phyloP scores from a whole-genome alignment of 2,888 invertebrate genomes.

The Macrosiphum euphorbiae region DNA sequence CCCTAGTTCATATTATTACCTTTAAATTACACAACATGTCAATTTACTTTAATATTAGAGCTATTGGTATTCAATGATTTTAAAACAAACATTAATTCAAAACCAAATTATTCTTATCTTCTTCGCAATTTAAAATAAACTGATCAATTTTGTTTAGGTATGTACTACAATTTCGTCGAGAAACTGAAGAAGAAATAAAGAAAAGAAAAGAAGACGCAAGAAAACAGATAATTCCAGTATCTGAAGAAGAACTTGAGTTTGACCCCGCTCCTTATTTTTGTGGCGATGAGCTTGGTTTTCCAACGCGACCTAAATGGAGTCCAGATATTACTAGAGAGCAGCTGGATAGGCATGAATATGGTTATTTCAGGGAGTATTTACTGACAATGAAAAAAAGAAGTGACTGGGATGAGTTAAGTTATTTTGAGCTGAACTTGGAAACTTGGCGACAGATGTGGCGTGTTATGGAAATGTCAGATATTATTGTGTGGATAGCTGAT shows the following conservation, averaged over 20 bases:
- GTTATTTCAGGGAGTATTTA: slow-evolving; percentile 75
- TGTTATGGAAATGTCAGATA: slow-evolving; percentile 93
- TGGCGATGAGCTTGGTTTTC: slow-evolving; percentile 80
- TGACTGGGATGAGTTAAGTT: slow-evolving; percentile 79
- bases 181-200: slow-evolving; percentile 81
- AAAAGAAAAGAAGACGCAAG: slow-evolving; percentile 79
- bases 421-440: slow-evolving; percentile 94
- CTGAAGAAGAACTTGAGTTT: slow-evolving; percentile 79
- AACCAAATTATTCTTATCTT: neutral
- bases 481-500: slow-evolving; percentile 89
- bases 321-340: slow-evolving; percentile 80
- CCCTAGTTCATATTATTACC: neutral
- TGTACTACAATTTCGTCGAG: slow-evolving; percentile 86
- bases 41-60: neutral
- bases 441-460: slow-evolving; percentile 98
- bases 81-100: neutral
- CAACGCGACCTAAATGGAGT: slow-evolving; percentile 88
- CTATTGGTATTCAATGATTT: neutral
- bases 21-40: neutral
- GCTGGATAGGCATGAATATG: slow-evolving; percentile 80
- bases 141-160: slow-evolving; percentile 72
- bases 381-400: slow-evolving; percentile 77
- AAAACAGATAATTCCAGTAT: slow-evolving; percentile 73
- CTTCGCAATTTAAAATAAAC: neutral
- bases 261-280: slow-evolving; percentile 77